Conservation (phyloP, 1,140 invertebrate species). For the Formica selysi region DNA sequence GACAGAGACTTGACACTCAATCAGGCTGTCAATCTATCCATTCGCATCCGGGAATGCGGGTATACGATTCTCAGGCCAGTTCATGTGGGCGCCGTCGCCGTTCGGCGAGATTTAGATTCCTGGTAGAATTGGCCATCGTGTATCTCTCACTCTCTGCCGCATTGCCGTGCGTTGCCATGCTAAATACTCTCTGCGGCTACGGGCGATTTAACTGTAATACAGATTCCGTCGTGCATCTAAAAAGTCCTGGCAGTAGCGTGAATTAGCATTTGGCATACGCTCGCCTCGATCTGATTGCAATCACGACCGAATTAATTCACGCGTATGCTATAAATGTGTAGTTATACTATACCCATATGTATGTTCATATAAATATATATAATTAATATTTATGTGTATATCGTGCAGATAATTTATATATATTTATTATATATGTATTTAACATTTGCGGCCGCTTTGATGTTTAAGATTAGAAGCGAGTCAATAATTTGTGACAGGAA, state of each 20-base stretch:
- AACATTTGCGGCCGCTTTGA: neutral
- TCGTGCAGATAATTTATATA: too few relatives aligned
- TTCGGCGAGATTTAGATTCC: constrained; percentile 72
- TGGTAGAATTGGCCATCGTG: constrained; percentile 64
- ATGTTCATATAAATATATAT: neutral
- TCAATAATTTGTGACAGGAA: neutral
- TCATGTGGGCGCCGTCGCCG: constrained; percentile 41
- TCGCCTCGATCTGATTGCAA: neutral
- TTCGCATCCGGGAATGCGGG: constrained; percentile 71
- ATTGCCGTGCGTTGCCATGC: constrained; percentile 9
- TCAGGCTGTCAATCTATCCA: constrained; percentile 66
- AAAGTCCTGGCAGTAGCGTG: constrained; percentile 2
- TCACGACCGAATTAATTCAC: neutral
- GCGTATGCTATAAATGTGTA: neutral
- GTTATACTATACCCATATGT: neutral
- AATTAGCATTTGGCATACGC: constrained; percentile 1
- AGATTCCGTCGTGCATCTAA: constrained; percentile 52
- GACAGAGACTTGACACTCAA: constrained; percentile 59
- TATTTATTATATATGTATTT: neutral
- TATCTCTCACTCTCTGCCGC: neutral
- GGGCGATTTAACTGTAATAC: constrained; percentile 57
- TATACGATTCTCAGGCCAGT: constrained; percentile 58
- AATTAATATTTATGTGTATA: constrained; percentile 15
- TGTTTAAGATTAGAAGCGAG: neutral
- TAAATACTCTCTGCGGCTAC: constrained; percentile 38